Evolutionary conservation across 1,140 invertebrate species (phyloP), one percentile per base, ranked within the genome.

Genomic region (Bombus terrestris): DNA sequence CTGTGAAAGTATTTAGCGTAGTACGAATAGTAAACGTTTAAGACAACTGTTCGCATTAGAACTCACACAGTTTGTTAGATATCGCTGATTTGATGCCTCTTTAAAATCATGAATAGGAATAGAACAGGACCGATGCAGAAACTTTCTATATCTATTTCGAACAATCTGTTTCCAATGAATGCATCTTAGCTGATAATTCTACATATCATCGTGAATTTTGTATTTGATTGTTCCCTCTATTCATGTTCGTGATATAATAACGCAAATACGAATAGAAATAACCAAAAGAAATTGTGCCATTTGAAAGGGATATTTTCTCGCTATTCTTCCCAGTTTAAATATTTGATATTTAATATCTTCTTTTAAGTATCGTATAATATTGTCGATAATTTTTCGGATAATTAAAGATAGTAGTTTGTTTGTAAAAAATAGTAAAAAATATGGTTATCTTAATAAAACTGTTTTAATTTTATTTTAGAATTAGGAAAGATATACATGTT

Each of bases 81-180:
- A 81, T 83, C 47, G 53, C 75, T 83, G 78, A 62, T 87, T 85
- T 80, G 75, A 75, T 77, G 81, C 41, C 74, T 89, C 53, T 37
- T 15, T 81, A 25, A 66, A 66, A 13, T 62, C 10, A 62, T 66
- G n/a, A 66, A 35, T 66, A 5, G 75, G 18, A 1, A 68, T 13
- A 35, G 47, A 53, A 53, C 47, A 53, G 47, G 22, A 73, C 25
- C 25, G 59, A 79, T 28, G n/a, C n/a, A 71, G 4, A 39, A 22
- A 68, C 43, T 78, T 39, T 57, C 32, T 64, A 37, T n/a, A 53
- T 9, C 28, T 12, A 37, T 77, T 41, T 32, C 28, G 18, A 71
- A 35, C 5, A 28, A 53, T n/a, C 43, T 74, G 22, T 32, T 53
- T 18, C 35, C 15, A 28, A 75, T 28, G 18, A 28, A 57, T 15